Percentiles rank a stretch among this genome's conserved stretches.
These are phyloP conservation scores for Heliocidaris tuberculata DNA, from an alignment of 35 echinoderm and acorn worm genomes.

Conservation along the genomic window DNA sequence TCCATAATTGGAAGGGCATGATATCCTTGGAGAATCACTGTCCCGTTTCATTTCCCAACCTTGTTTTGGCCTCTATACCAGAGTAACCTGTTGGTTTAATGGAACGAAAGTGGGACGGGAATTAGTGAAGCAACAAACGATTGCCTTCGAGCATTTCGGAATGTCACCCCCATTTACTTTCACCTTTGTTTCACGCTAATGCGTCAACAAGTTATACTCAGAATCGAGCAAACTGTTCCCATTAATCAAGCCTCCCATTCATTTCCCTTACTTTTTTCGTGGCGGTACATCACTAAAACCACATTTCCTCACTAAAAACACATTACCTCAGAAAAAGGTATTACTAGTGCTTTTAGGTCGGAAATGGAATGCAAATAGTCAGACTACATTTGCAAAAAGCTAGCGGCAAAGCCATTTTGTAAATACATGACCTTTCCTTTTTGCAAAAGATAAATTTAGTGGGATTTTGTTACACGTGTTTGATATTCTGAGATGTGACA, in stretches of 20 bases:
- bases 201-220: background rate
- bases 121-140: background rate
- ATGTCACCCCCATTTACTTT: background rate
- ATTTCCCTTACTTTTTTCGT: background rate
- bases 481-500: no score
- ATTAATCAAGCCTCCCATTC: background rate
- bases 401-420: background rate
- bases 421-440: background rate
- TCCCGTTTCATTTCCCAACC: background rate
- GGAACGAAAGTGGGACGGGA: background rate
- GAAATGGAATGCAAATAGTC: background rate
- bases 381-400: background rate
- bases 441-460: background rate
- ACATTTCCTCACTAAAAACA: background rate
- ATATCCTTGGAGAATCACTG: background rate
- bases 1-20: background rate
- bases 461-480: background rate
- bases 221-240: background rate
- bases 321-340: background rate
- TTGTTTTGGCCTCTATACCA: background rate
- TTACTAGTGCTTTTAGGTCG: background rate
- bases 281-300: background rate
- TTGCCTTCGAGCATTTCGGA: background rate
- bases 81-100: background rate
- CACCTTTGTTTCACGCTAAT: background rate